phyloP scores from a whole-genome alignment of 2,113 vertebrate species.

The Phaetusa simplex region DNA sequence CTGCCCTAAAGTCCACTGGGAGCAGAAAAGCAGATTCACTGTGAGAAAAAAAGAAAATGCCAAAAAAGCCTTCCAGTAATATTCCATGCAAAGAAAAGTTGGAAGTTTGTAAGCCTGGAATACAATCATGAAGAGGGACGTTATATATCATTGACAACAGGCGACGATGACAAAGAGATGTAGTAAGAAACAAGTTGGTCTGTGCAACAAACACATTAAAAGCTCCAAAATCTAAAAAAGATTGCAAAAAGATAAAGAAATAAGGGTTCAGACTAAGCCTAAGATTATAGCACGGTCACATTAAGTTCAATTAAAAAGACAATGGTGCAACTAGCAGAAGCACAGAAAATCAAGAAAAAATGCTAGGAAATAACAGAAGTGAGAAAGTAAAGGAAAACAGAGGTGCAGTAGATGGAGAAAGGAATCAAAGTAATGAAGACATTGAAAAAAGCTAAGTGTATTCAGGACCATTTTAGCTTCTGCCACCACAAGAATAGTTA shows the following conservation, averaged over 20 bases:
- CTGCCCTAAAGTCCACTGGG: neutral
- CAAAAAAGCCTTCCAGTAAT: neutral
- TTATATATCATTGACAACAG: rapidly evolving
- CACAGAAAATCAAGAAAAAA: neutral
- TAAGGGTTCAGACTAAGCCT: neutral
- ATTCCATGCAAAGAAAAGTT: neutral
- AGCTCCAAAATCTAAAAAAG: neutral
- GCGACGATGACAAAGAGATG: neutral
- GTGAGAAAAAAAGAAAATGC: neutral
- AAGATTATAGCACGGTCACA: neutral
- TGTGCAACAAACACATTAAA: neutral
- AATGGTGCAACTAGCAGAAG: neutral
- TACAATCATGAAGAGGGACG: neutral
- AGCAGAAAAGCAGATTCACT: neutral
- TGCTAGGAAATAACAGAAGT: neutral
- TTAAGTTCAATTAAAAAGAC: neutral
- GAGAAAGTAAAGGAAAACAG: neutral
- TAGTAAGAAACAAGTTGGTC: neutral
- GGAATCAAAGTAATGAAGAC: neutral
- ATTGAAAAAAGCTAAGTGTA: neutral
- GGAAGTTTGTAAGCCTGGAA: neutral
- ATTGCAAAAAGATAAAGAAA: neutral
- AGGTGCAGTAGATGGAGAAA: neutral
- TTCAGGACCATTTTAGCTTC: neutral
- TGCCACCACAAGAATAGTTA: neutral